Percentiles rank a stretch among this genome's conserved stretches.
phyloP scores from a whole-genome alignment of 1,140 invertebrate species.

The Tetramorium parvispinum region DNA sequence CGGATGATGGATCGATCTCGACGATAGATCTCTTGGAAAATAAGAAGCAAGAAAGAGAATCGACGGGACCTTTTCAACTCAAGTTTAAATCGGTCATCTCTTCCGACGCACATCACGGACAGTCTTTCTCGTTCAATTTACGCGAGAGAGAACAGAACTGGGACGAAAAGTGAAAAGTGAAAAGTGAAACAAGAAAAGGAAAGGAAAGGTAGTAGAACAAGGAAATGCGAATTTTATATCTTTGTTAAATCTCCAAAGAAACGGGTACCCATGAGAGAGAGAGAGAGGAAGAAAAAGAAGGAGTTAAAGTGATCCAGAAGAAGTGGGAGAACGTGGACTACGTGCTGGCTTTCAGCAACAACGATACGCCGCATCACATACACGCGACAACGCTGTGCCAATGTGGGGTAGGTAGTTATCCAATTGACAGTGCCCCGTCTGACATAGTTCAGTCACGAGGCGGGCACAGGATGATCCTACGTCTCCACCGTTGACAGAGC shows the following conservation, averaged over 20 bases:
- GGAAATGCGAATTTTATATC: background rate
- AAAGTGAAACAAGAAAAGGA: background rate
- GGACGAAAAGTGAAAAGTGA: background rate
- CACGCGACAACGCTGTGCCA: conserved; percentile 47
- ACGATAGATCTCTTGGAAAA: background rate
- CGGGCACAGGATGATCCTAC: conserved; percentile 81
- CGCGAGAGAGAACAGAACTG: background rate
- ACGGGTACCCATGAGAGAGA: background rate
- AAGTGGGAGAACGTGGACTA: conserved; percentile 23
- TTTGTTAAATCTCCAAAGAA: background rate
- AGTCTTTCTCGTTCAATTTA: background rate
- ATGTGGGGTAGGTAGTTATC: conserved; percentile 83
- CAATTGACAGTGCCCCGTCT: conserved; percentile 83
- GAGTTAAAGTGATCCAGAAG: conserved; percentile 31
- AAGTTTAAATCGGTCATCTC: background rate
- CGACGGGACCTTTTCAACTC: background rate
- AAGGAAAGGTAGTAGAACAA: background rate
- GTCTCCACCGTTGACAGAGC: conserved; percentile 69
- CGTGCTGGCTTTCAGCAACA: conserved; percentile 48
- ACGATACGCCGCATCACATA: conserved; percentile 40
- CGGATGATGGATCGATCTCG: conserved; percentile 8
- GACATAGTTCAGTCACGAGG: conserved; percentile 84
- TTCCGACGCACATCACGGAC: background rate
- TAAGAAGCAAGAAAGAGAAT: background rate
- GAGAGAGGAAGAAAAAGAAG: background rate